phyloP scores from a whole-genome alignment of 1,140 invertebrate genomes.

The Cydia splendana region DNA sequence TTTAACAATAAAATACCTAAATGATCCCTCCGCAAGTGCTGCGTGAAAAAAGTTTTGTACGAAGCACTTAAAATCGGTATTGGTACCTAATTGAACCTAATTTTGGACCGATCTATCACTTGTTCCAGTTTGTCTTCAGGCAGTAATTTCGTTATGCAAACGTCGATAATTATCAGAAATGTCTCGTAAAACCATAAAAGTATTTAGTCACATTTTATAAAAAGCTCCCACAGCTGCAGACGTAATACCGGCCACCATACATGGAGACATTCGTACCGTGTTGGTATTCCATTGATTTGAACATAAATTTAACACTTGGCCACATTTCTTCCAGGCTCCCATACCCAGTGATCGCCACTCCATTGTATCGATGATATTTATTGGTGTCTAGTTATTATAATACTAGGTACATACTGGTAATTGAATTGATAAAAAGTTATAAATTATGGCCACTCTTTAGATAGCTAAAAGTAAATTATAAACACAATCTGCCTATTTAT shows the following conservation, averaged over 20 bases:
- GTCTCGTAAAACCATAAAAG: conserved; percentile 18
- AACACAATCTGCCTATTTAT: too few relatives aligned
- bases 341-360: conserved; percentile 43
- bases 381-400: background rate
- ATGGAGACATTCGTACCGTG: conserved; percentile 43
- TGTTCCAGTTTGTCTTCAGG: conserved; percentile 13
- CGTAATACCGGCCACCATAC: conserved; percentile 41
- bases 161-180: conserved; percentile 1
- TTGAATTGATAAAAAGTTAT: background rate
- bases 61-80: too few relatives aligned
- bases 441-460: background rate
- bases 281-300: conserved; percentile 61
- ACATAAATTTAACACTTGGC: conserved; percentile 54
- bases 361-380: conserved; percentile 41
- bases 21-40: too few relatives aligned
- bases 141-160: background rate
- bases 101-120: background rate
- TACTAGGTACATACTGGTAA: background rate
- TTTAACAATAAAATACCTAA: too few relatives aligned
- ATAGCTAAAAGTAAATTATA: background rate
- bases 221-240: conserved; percentile 57
- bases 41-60: too few relatives aligned
- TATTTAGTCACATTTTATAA: conserved; percentile 49
- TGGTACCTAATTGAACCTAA: too few relatives aligned
- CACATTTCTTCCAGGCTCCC: conserved; percentile 45